Conservation (phyloP, 2,113 vertebrate species). For the Halichoerus grypus region DNA sequence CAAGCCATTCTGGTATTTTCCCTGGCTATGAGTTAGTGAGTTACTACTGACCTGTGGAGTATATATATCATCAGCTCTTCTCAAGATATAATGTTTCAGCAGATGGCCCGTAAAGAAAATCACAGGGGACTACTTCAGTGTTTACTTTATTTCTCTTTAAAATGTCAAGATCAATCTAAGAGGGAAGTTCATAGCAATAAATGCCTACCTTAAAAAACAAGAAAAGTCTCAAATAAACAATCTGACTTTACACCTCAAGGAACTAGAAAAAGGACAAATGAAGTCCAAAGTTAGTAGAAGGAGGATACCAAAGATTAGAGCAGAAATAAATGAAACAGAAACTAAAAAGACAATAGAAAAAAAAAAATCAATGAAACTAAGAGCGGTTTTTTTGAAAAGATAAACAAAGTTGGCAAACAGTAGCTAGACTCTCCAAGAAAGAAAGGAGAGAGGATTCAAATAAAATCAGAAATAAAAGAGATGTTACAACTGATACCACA, state of each 20-base stretch:
- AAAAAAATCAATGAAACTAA: neutral
- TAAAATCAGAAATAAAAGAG: neutral
- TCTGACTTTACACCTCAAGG: neutral
- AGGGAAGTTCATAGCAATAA: neutral
- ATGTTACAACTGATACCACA: neutral
- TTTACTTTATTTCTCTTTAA: conserved; percentile 39
- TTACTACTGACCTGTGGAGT: neutral
- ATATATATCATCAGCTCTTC: neutral
- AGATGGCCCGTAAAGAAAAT: neutral
- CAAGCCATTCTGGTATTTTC: neutral
- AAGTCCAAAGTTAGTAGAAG: neutral
- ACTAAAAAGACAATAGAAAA: neutral
- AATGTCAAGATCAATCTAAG: neutral
- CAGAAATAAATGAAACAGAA: neutral
- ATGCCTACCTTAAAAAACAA: neutral
- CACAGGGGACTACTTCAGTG: neutral
- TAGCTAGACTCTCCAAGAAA: neutral
- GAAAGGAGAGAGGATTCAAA: neutral
- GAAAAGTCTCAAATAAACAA: neutral
- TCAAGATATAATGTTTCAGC: neutral
- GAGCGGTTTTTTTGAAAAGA: neutral
- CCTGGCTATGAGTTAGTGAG: neutral
- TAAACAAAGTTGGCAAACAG: neutral
- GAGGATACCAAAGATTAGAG: neutral
- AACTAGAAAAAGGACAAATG: neutral